phyloP scores from a whole-genome alignment of 2,888 invertebrate genomes.

The Thyatira batis region DNA sequence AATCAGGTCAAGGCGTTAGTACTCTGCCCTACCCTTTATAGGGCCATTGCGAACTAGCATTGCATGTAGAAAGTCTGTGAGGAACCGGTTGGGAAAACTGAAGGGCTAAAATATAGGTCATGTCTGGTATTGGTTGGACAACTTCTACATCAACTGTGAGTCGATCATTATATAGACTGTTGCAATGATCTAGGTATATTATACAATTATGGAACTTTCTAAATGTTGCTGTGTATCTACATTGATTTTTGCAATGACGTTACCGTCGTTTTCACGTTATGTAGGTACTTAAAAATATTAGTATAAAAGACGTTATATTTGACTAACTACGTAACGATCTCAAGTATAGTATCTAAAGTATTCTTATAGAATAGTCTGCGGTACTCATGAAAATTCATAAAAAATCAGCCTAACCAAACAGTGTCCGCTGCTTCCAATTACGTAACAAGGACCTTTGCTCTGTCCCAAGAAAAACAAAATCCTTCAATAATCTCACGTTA shows the following conservation, averaged over 20 bases:
- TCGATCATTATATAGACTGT: neutral
- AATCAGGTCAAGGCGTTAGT: conserved; percentile 39
- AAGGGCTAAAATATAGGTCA: neutral
- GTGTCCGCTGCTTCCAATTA: neutral
- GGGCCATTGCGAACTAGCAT: conserved; percentile 12
- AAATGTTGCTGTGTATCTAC: no score
- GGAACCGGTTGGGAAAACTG: neutral
- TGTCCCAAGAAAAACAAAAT: neutral
- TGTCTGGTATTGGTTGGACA: neutral
- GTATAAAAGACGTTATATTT: no score
- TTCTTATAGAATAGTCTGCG: neutral
- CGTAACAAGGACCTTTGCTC: neutral
- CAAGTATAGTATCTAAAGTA: neutral
- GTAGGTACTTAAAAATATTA: no score
- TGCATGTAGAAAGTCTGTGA: conserved; percentile 1
- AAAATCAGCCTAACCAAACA: neutral
- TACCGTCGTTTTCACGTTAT: no score
- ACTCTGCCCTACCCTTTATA: conserved; percentile 32
- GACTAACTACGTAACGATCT: neutral
- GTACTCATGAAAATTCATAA: neutral
- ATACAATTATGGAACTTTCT: no score
- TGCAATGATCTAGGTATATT: neutral
- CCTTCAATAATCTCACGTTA: conserved; percentile 7
- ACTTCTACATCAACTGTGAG: neutral
- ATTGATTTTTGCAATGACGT: no score